Evolutionary conservation across 2,797 vertebrate species (phyloP).

Genomic region (Phyllotis vaccarum): DNA sequence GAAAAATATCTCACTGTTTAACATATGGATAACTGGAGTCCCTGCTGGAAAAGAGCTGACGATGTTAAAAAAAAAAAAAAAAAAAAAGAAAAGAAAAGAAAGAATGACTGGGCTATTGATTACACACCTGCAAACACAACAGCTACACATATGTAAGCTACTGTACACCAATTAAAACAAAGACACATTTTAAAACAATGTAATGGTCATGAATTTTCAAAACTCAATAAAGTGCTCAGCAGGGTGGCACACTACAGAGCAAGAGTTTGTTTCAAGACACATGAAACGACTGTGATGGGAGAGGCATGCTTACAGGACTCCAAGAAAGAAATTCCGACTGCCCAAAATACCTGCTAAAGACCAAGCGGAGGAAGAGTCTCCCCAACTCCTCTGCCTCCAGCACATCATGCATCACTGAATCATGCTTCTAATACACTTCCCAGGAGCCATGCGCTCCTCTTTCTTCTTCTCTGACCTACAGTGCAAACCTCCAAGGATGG

Average conservation of each 20-base stretch:
- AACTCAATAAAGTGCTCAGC: not conserved
- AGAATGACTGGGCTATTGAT: not conserved
- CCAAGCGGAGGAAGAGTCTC: not conserved
- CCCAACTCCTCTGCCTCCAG: not conserved
- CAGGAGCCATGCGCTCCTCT: not conserved
- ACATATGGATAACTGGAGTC: not conserved
- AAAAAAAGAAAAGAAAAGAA: not conserved
- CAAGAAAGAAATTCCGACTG: not conserved
- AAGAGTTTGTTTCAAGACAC: not conserved
- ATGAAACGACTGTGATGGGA: not conserved
- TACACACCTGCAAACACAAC: not conserved
- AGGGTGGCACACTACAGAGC: not conserved
- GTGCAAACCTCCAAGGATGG: not conserved
- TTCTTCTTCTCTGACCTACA: not conserved
- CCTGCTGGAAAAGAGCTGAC: not conserved
- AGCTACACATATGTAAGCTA: not conserved
- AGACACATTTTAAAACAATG: not conserved
- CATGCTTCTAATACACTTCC: not conserved
- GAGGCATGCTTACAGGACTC: not conserved
- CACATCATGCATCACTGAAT: not conserved
- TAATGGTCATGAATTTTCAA: not conserved
- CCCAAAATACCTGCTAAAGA: not conserved
- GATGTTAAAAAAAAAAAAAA: not conserved
- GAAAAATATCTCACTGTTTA: not conserved
- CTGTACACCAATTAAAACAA: not conserved